Evolutionary conservation across 2,888 invertebrate species (phyloP).

Genomic region (Blomia tropicalis): DNA sequence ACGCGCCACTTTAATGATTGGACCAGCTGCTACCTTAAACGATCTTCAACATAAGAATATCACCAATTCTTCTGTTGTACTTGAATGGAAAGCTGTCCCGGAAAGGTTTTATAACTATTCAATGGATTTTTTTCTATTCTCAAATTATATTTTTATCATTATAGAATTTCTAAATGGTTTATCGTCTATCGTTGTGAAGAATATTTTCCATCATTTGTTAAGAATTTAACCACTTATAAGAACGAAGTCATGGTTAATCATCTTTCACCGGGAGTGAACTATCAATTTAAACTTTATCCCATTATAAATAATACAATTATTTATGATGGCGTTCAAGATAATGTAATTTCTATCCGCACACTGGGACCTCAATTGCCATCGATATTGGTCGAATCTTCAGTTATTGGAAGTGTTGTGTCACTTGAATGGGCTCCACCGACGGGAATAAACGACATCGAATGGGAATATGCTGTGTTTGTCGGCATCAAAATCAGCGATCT

Average conservation of each 20-base stretch:
- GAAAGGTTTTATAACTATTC: no score
- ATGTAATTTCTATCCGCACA: slow-evolving; percentile 13
- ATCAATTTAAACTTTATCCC: slow-evolving; percentile 23
- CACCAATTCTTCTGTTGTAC: slow-evolving; percentile 15
- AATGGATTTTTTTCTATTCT: no score
- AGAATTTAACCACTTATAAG: slow-evolving; percentile 11
- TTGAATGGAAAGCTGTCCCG: slow-evolving; percentile 12
- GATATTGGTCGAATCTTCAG: not conserved
- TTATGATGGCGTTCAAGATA: slow-evolving; percentile 16
- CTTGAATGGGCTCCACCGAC: slow-evolving; percentile 3
- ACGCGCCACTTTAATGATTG: not conserved
- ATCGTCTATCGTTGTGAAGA: slow-evolving; percentile 20
- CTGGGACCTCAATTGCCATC: slow-evolving; percentile 14
- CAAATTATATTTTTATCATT: not conserved
- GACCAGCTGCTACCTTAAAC: slow-evolving; percentile 9
- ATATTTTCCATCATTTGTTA: slow-evolving; percentile 16
- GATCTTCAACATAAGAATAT: slow-evolving; percentile 9
- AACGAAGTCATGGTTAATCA: not conserved
- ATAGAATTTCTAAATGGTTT: slow-evolving; percentile 17
- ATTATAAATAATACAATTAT: not conserved
- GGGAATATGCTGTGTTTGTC: slow-evolving; percentile 19
- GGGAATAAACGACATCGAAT: not conserved
- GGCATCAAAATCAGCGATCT: slow-evolving; percentile 7
- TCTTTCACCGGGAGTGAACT: slow-evolving; percentile 22
- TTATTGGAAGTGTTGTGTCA: not conserved